These are phyloP conservation scores for Anoplophora glabripennis DNA, from an alignment of 1,140 invertebrate genomes.

Conservation along the genomic window DNA sequence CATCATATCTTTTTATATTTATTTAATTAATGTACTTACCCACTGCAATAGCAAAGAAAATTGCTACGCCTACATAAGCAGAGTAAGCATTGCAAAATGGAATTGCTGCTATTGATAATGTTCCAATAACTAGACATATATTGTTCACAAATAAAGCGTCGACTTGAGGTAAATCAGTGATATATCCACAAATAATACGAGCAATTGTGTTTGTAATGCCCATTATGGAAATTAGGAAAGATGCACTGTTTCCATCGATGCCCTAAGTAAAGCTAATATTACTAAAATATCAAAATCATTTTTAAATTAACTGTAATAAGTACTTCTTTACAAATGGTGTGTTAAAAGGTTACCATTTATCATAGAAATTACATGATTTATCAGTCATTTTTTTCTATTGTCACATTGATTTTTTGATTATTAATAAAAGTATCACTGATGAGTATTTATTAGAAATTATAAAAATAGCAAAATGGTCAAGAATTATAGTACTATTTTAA, in stretches of 20 bases:
- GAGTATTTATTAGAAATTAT: too few species aligned
- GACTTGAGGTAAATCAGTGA: constrained; percentile 82
- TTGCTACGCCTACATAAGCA: constrained; percentile 77
- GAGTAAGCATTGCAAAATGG: constrained; percentile 82
- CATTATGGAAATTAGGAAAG: constrained; percentile 89
- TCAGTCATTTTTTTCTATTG: too few species aligned
- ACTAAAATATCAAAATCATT: not conserved
- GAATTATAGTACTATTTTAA: too few species aligned
- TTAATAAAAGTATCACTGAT: too few species aligned
- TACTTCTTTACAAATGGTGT: too few species aligned
- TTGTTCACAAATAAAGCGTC: constrained; percentile 93
- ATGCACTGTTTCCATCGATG: constrained; percentile 71
- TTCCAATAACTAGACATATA: constrained; percentile 85
- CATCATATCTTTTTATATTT: not conserved
- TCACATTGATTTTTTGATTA: too few species aligned
- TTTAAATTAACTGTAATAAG: too few species aligned
- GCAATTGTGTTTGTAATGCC: constrained; percentile 93
- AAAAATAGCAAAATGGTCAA: too few species aligned
- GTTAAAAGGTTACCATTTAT: too few species aligned
- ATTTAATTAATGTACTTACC: constrained; percentile 66
- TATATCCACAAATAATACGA: constrained; percentile 81
- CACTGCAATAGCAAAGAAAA: constrained; percentile 92
- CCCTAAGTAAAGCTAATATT: constrained; percentile 55
- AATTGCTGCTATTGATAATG: constrained; percentile 77
- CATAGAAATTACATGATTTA: too few species aligned